Evolutionary conservation across 2,113 vertebrate species (phyloP).

Genomic region (Protobothrops mucrosquamatus): DNA sequence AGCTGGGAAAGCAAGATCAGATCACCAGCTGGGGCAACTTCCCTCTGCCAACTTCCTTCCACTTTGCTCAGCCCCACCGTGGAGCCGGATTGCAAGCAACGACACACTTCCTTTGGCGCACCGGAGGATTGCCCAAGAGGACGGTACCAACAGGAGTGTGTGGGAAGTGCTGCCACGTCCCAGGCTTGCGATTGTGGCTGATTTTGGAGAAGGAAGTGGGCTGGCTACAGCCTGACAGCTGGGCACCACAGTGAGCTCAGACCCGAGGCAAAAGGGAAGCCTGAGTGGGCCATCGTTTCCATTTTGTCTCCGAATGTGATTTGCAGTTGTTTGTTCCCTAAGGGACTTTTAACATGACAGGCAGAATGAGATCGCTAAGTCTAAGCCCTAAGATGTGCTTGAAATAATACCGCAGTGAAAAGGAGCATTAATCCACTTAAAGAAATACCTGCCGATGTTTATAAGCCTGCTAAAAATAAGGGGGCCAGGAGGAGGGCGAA

Average conservation of each 20-base stretch:
- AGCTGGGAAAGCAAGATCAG: conserved; percentile 28
- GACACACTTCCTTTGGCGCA: background rate
- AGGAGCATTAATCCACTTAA: conserved; percentile 41
- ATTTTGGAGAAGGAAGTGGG: conserved; percentile 60
- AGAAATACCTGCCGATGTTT: conserved; percentile 42
- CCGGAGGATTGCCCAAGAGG: conserved; percentile 53
- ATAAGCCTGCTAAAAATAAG: background rate
- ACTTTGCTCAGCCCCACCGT: conserved; percentile 42
- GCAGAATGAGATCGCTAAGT: conserved; percentile 50
- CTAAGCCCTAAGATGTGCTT: conserved; percentile 36
- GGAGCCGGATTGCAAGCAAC: background rate
- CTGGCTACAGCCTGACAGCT: conserved; percentile 23
- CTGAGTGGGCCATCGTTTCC: conserved; percentile 39
- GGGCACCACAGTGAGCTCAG: conserved; percentile 56
- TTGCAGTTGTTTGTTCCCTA: conserved; percentile 45
- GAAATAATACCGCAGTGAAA: conserved; percentile 14
- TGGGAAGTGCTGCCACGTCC: conserved; percentile 58
- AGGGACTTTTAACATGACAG: conserved; percentile 53
- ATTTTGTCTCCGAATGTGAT: conserved; percentile 58
- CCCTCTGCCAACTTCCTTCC: conserved; percentile 40
- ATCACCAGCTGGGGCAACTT: conserved; percentile 2
- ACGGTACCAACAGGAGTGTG: conserved; percentile 63
- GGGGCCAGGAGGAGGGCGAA: background rate
- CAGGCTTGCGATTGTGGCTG: conserved; percentile 52
- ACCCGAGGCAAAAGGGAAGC: conserved; percentile 38